A percentile compares a stretch with the other conserved stretches of the same genome.
Evolutionary conservation across 2,797 vertebrate genomes (phyloP).

Genomic region (Echeneis naucrates): DNA sequence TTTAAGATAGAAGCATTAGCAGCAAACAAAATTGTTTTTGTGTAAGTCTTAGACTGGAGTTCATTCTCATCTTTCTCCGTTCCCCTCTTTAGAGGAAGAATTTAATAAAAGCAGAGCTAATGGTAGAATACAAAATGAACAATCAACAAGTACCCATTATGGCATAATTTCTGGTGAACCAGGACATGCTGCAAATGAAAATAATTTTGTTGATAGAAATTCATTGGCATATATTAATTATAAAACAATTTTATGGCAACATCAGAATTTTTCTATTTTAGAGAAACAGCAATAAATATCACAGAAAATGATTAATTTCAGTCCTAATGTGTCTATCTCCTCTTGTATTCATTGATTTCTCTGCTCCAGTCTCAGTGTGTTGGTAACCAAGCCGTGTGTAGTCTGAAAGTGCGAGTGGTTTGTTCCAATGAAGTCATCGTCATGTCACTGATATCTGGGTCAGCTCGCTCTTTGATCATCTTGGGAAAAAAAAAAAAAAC

Average conservation of each 20-base stretch:
- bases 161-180: conserved; percentile 7
- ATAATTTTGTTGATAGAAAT: not conserved
- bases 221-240: not conserved
- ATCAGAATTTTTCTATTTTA: not conserved
- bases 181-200: not conserved
- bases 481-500: conserved; percentile 23
- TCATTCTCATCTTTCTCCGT: not conserved
- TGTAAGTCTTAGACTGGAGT: not conserved
- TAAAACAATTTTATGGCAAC: not conserved
- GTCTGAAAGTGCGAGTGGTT: conserved; percentile 22
- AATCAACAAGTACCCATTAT: not conserved
- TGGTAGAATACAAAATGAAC: not conserved
- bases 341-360: not conserved
- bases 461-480: conserved; percentile 62
- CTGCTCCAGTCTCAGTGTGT: not conserved
- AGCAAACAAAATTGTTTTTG: conserved; percentile 2
- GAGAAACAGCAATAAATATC: not conserved
- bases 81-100: conserved; percentile 1
- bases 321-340: not conserved
- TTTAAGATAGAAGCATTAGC: conserved; percentile 8
- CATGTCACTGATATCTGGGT: conserved; percentile 76
- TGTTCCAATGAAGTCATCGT: conserved; percentile 74
- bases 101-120: not conserved
- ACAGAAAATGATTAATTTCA: not conserved
- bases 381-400: conserved; percentile 33